These are phyloP conservation scores for Agriotes lineatus DNA, from an alignment of 2,888 invertebrate species.

Conservation along the genomic window DNA sequence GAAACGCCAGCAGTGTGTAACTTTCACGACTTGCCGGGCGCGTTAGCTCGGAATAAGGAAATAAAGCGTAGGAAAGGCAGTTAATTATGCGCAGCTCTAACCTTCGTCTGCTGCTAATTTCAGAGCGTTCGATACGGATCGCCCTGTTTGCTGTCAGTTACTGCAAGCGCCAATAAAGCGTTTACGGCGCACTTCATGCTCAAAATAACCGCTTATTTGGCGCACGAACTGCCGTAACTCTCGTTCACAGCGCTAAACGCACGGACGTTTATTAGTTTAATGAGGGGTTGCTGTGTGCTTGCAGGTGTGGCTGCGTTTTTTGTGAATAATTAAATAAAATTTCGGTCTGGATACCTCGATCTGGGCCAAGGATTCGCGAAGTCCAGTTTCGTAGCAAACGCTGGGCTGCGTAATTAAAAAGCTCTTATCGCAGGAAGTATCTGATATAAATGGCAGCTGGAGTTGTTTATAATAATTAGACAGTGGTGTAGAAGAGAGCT, in stretches of 20 bases:
- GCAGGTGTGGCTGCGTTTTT: neutral
- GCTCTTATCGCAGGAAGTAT: too few species aligned
- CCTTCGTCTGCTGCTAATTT: neutral
- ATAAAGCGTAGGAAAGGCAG: neutral
- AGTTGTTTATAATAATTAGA: too few species aligned
- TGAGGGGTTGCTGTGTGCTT: neutral
- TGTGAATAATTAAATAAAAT: neutral
- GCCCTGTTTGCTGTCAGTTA: neutral
- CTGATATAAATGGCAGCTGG: too few species aligned
- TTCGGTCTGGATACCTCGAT: too few species aligned
- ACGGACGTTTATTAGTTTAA: neutral
- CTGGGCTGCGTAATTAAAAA: too few species aligned
- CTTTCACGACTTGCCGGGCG: conserved; percentile 36
- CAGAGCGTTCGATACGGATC: neutral
- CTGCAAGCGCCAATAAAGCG: neutral
- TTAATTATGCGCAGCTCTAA: too few species aligned
- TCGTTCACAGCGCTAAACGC: neutral
- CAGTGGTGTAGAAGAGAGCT: too few species aligned
- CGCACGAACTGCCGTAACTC: neutral
- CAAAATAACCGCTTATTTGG: neutral
- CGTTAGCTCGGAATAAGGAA: neutral
- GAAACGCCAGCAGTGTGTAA: conserved; percentile 15
- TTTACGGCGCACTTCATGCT: neutral
- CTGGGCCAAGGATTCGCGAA: conserved; percentile 8
- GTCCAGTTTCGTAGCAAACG: too few species aligned